Evolutionary conservation across 2,888 invertebrate species (phyloP).

Genomic region (Labia minor): DNA sequence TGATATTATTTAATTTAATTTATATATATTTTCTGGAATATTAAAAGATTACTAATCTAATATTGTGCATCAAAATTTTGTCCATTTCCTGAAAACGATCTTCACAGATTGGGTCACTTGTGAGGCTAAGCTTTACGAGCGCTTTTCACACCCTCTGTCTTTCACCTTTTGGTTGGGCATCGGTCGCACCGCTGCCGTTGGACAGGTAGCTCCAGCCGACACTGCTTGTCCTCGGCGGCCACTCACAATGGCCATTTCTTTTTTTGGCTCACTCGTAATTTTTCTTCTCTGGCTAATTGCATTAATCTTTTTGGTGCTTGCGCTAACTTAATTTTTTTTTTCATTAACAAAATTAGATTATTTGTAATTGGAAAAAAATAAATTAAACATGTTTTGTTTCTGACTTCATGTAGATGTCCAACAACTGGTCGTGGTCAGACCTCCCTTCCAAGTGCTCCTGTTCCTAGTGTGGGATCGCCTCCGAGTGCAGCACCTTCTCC

Average conservation of each 20-base stretch:
- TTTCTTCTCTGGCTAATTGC: background rate
- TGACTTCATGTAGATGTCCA: background rate
- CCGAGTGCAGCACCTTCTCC: slow-evolving; percentile 59
- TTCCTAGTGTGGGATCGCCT: slow-evolving; percentile 51
- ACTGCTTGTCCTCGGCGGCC: background rate
- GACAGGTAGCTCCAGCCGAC: background rate
- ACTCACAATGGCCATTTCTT: background rate
- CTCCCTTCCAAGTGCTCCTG: slow-evolving; percentile 32
- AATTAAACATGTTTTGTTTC: background rate
- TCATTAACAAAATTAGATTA: background rate
- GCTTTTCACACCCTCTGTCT: background rate
- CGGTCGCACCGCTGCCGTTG: background rate
- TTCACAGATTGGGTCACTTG: slow-evolving; percentile 1
- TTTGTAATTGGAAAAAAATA: too few relatives aligned
- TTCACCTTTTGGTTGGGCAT: background rate
- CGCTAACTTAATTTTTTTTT: background rate
- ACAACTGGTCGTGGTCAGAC: background rate
- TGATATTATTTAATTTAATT: too few relatives aligned
- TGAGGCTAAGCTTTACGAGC: background rate
- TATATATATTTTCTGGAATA: too few relatives aligned
- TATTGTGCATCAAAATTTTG: too few relatives aligned
- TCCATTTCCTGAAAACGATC: too few relatives aligned
- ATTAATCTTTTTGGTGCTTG: background rate
- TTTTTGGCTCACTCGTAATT: background rate
- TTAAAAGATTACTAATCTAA: too few relatives aligned